Percentiles rank a stretch among this genome's conserved stretches.
These are phyloP conservation scores for Apotomis betuletana DNA, from an alignment of 2,888 invertebrate species.

Conservation along the genomic window DNA sequence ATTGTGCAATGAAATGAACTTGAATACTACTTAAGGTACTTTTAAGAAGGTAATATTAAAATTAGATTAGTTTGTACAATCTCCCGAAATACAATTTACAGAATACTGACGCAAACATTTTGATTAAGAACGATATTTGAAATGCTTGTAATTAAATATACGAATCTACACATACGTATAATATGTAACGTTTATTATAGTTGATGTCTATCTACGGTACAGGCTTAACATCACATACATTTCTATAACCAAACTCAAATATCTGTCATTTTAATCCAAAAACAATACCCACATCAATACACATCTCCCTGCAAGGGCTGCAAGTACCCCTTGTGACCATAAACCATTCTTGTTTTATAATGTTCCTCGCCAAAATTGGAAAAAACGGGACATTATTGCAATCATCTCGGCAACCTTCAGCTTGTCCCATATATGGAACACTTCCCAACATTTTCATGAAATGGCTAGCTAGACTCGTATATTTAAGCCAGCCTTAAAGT, in stretches of 20 bases:
- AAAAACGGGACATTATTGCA: neutral
- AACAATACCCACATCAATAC: too few species aligned
- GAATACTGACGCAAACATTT: constrained; percentile 5
- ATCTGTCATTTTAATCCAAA: too few species aligned
- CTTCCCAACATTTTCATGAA: neutral
- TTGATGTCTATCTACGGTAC: neutral
- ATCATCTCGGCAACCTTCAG: neutral
- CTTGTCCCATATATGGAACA: too few species aligned
- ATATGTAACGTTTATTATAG: neutral
- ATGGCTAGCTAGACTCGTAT: constrained; percentile 3
- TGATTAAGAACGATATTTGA: constrained; percentile 12
- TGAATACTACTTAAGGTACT: too few species aligned
- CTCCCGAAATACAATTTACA: constrained; percentile 3
- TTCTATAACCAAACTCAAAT: too few species aligned
- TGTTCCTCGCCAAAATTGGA: neutral
- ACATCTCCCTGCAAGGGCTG: neutral
- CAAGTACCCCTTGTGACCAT: neutral
- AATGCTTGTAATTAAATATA: constrained; percentile 19
- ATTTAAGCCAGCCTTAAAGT: constrained; percentile 10
- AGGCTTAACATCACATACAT: neutral
- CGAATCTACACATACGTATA: neutral
- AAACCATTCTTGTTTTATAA: neutral
- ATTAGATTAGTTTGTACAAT: constrained; percentile 19
- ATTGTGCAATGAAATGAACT: too few species aligned
- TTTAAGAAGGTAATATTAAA: neutral